A percentile compares a stretch with the other conserved stretches of the same genome.
Evolutionary conservation across 2,888 invertebrate genomes (phyloP).

Genomic region (Zaprionus obscuricornis): DNA sequence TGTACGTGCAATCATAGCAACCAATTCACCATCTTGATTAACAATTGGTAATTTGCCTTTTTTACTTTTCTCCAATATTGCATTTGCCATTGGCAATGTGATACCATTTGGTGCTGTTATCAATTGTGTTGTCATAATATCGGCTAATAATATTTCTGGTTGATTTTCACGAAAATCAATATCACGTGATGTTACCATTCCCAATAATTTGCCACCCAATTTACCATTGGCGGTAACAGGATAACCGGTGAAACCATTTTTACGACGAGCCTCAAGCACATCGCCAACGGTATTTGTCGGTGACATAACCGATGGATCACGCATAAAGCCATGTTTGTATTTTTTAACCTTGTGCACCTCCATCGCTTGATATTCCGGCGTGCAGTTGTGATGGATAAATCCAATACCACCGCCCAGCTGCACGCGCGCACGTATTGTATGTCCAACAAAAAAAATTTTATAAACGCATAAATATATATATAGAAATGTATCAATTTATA

Average conservation of each 20-base stretch:
- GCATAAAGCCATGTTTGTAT: conserved; percentile 99
- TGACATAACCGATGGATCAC: conserved; percentile 97
- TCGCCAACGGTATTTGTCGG: conserved; percentile 93
- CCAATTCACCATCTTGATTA: conserved; percentile 92
- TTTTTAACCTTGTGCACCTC: conserved; percentile 99
- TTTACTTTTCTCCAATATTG: conserved; percentile 97
- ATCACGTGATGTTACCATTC: conserved; percentile 98
- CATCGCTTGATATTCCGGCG: conserved; percentile 95
- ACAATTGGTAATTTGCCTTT: conserved; percentile 96
- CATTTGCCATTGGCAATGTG: conserved; percentile 96
- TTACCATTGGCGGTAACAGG: conserved; percentile 98
- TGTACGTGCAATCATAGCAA: conserved; percentile 97
- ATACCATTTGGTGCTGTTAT: conserved; percentile 96
- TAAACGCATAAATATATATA: too few relatives aligned
- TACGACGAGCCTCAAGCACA: conserved; percentile 94
- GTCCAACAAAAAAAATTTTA: too few relatives aligned
- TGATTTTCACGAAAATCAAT: conserved; percentile 94
- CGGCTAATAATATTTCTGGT: conserved; percentile 87
- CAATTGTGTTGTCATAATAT: conserved; percentile 89
- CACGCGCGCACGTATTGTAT: conserved; percentile 56
- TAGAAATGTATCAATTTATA: too few relatives aligned
- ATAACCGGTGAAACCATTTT: conserved; percentile 97
- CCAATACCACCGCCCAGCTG: conserved; percentile 97
- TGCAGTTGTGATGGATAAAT: conserved; percentile 98
- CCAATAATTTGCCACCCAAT: conserved; percentile 95